phyloP scores from a whole-genome alignment of 2,797 vertebrate genomes.

The Chaetodon trifasciatus region DNA sequence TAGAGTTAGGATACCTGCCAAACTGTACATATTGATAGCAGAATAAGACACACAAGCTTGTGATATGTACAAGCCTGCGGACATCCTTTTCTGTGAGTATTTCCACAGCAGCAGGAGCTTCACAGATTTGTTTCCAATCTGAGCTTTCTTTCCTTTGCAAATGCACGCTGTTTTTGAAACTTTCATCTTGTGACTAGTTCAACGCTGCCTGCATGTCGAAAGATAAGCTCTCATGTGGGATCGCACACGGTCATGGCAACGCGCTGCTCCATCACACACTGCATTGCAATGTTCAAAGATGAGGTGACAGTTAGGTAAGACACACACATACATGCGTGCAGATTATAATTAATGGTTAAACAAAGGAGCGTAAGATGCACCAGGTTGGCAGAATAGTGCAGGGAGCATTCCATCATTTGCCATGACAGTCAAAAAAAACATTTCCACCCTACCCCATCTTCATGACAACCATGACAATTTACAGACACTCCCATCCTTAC shows the following conservation, averaged over 20 bases:
- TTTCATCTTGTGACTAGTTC: constrained; percentile 77
- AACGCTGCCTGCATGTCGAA: constrained; percentile 88
- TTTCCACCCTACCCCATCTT: constrained; percentile 32
- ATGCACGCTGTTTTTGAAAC: constrained; percentile 57
- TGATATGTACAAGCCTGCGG: neutral
- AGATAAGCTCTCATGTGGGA: constrained; percentile 83
- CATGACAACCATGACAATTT: constrained; percentile 38
- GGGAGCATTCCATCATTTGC: constrained; percentile 26
- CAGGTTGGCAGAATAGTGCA: constrained; percentile 7
- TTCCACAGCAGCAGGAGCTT: constrained; percentile 22
- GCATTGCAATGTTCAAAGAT: constrained; percentile 81
- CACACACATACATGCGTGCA: constrained; percentile 16
- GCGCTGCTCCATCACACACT: constrained; percentile 73
- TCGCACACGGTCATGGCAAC: constrained; percentile 67
- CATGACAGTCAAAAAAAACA: constrained; percentile 2
- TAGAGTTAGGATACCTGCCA: neutral
- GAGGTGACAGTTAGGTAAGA: constrained; percentile 86
- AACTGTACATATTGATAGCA: neutral
- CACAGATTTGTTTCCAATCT: constrained; percentile 5
- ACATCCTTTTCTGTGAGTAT: constrained; percentile 51
- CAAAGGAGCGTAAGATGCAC: neutral
- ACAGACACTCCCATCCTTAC: constrained; percentile 20
- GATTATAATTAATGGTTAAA: constrained; percentile 2
- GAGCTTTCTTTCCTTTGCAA: constrained; percentile 18
- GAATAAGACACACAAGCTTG: neutral